phyloP scores from a whole-genome alignment of 2,113 vertebrate genomes.

The Grallaria varia region DNA sequence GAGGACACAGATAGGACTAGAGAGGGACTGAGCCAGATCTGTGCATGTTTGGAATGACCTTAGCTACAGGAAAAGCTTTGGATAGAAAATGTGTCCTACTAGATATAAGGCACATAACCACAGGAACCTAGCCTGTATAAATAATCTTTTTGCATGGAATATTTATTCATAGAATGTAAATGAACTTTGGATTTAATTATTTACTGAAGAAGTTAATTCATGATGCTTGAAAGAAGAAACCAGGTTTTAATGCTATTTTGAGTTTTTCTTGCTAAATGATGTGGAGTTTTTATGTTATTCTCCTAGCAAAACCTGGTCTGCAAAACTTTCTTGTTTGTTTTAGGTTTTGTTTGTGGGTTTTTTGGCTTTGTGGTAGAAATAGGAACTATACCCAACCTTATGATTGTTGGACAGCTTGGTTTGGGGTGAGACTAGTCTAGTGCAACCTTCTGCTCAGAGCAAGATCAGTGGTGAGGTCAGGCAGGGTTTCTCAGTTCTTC shows the following conservation, averaged over 20 bases:
- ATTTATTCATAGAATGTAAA: background rate
- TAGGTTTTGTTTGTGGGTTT: background rate
- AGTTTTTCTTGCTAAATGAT: background rate
- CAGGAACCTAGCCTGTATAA: background rate
- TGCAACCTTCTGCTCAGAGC: background rate
- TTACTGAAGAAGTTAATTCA: background rate
- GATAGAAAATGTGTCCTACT: background rate
- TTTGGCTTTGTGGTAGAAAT: background rate
- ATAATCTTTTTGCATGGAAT: background rate
- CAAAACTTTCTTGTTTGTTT: background rate
- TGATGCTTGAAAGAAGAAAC: background rate
- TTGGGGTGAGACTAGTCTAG: background rate
- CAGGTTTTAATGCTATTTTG: background rate
- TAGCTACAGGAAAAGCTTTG: background rate
- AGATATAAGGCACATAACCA: background rate
- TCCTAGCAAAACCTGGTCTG: background rate
- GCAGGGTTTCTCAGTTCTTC: fast-evolving
- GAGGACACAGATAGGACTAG: background rate
- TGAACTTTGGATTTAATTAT: background rate
- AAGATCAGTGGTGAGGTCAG: background rate
- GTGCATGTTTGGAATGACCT: background rate
- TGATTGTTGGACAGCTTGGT: fast-evolving
- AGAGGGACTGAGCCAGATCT: background rate
- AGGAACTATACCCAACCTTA: background rate
- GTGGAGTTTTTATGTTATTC: background rate